These are phyloP conservation scores for Felis chaus DNA, from an alignment of 2,113 vertebrate genomes.

Conservation along the genomic window DNA sequence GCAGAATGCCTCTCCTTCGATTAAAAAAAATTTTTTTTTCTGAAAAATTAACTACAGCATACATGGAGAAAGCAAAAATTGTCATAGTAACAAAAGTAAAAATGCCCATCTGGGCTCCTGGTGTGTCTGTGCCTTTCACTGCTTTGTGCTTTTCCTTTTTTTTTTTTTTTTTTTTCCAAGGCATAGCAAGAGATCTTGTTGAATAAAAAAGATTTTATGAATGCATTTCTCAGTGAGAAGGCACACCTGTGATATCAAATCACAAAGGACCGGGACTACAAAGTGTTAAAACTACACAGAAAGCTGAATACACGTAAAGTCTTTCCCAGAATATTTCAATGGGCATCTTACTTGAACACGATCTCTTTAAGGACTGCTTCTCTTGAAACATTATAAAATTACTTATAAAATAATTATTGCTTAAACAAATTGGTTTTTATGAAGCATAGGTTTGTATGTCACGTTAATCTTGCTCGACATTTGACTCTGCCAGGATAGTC, in stretches of 20 bases:
- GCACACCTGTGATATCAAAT: neutral
- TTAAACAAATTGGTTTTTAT: neutral
- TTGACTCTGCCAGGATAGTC: neutral
- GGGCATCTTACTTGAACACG: neutral
- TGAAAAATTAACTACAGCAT: neutral
- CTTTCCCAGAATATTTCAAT: neutral
- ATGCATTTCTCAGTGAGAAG: neutral
- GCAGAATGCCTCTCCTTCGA: neutral
- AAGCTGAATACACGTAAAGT: neutral
- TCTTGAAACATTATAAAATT: constrained; percentile 48
- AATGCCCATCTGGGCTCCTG: neutral
- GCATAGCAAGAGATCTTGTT: neutral
- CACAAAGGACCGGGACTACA: neutral
- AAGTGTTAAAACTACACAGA: neutral
- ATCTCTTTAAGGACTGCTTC: constrained; percentile 1
- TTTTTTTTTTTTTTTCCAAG: neutral
- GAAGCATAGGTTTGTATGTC: constrained; percentile 3
- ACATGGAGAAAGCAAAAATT: neutral
- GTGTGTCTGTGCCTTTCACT: neutral
- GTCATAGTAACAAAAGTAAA: neutral
- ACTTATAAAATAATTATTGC: neutral
- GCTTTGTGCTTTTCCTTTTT: neutral
- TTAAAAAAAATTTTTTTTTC: neutral
- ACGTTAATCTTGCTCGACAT: constrained; percentile 22
- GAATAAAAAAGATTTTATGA: neutral